Evolutionary conservation across 2,113 vertebrate species (phyloP).

Genomic region (Chaenocephalus aceratus): DNA sequence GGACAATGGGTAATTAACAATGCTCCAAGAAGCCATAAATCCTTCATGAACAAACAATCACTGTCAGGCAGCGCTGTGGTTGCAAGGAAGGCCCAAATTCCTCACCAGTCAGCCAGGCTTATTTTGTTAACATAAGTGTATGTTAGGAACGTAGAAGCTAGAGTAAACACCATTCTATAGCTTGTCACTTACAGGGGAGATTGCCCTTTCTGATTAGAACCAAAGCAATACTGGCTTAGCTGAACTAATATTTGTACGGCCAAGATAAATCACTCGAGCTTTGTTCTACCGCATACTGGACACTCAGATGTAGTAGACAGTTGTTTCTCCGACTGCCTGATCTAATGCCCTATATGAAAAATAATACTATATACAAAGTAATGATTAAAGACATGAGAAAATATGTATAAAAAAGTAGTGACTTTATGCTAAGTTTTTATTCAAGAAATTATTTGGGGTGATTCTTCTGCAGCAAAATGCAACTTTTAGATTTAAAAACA

Average conservation of each 20-base stretch:
- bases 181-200: constrained; percentile 72
- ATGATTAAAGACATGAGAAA: constrained; percentile 15
- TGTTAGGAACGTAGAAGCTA: constrained; percentile 59
- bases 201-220: constrained; percentile 71
- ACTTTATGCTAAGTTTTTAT: not conserved
- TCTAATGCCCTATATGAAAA: constrained; percentile 28
- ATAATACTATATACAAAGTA: constrained; percentile 23
- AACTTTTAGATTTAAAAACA: not conserved
- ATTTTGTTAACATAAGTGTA: constrained; percentile 67
- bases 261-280: constrained; percentile 76
- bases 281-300: constrained; percentile 70
- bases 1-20: constrained; percentile 80
- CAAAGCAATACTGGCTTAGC: constrained; percentile 68
- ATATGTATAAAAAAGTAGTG: not conserved
- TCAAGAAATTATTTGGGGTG: not conserved
- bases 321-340: constrained; percentile 21
- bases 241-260: constrained; percentile 82
- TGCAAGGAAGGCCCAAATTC: constrained; percentile 74
- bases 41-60: constrained; percentile 76
- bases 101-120: constrained; percentile 68
- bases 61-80: constrained; percentile 50
- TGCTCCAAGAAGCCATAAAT: constrained; percentile 75
- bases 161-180: constrained; percentile 74
- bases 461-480: constrained; percentile 10
- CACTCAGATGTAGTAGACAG: constrained; percentile 53